phyloP scores from a whole-genome alignment of 2,888 invertebrate genomes.

The Leptopilina myrica region DNA sequence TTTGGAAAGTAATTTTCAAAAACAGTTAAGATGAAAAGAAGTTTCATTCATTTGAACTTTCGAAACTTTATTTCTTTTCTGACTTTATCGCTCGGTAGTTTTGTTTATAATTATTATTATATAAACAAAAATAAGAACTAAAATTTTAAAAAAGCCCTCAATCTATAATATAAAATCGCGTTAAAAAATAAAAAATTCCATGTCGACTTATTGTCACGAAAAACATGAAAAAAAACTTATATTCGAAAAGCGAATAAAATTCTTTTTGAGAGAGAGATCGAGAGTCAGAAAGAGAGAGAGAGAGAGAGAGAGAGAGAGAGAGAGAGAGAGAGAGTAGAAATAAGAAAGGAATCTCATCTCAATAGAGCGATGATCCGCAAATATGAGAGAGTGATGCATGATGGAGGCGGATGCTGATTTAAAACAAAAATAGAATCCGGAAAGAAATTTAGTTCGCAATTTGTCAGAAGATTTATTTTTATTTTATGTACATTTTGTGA shows the following conservation, averaged over 20 bases:
- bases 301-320: not conserved
- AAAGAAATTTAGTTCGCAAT: conserved; percentile 19
- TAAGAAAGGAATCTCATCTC: not conserved
- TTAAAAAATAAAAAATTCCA: too few relatives aligned
- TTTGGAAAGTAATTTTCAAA: too few relatives aligned
- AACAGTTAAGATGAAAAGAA: too few relatives aligned
- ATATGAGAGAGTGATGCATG: conserved; percentile 25
- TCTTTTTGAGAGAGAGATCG: not conserved
- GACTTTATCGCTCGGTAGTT: too few relatives aligned
- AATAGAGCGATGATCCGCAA: conserved; percentile 25
- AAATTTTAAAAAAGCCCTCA: too few relatives aligned
- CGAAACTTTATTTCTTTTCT: too few relatives aligned
- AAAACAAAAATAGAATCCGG: conserved; percentile 32
- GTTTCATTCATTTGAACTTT: too few relatives aligned
- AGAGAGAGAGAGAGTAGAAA: not conserved
- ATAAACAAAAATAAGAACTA: too few relatives aligned
- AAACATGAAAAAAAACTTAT: too few relatives aligned
- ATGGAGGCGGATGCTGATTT: conserved; percentile 14
- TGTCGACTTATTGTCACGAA: too few relatives aligned
- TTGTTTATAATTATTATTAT: too few relatives aligned
- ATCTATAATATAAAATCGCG: too few relatives aligned
- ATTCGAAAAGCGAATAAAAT: not conserved
- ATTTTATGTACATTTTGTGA: not conserved
- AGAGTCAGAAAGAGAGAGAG: conserved; percentile 4
- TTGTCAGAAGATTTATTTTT: conserved; percentile 1